Percentiles rank a stretch among this genome's conserved stretches.
Evolutionary conservation across 2,888 invertebrate species (phyloP).

Genomic region (Pachymerium ferrugineum): DNA sequence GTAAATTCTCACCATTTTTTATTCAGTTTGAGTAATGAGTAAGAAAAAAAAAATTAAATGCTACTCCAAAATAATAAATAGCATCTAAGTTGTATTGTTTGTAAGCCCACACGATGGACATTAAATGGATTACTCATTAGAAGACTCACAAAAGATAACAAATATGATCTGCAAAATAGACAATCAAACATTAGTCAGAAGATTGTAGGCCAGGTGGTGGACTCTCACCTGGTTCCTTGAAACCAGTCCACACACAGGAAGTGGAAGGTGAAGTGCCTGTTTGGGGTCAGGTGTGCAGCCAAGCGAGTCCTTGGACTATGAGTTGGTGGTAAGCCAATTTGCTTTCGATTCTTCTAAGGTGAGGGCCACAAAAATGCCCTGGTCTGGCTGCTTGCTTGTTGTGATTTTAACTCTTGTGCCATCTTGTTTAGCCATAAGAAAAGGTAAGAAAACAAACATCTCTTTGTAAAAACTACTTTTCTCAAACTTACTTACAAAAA

Average conservation of each 20-base stretch:
- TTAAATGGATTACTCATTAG: neutral
- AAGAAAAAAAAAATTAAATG: no score
- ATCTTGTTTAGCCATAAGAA: neutral
- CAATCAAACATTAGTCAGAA: conserved; percentile 15
- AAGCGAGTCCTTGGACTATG: conserved; percentile 14
- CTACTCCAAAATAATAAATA: no score
- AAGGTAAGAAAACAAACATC: neutral
- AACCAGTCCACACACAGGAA: conserved; percentile 14
- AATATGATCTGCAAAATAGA: neutral
- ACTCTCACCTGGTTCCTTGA: conserved; percentile 17
- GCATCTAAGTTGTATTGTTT: no score
- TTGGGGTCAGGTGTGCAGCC: conserved; percentile 16
- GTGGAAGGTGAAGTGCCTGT: conserved; percentile 17
- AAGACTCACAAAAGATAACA: no score
- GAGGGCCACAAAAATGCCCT: conserved; percentile 1
- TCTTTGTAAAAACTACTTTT: no score
- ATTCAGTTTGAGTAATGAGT: no score
- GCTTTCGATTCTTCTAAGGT: conserved; percentile 14
- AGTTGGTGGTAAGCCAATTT: conserved; percentile 10
- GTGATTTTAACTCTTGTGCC: neutral
- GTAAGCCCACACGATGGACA: no score
- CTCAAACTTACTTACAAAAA: neutral
- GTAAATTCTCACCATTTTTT: no score
- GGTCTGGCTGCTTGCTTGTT: neutral
- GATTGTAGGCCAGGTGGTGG: neutral